Percentiles rank a stretch among this genome's conserved stretches.
Evolutionary conservation across 2,797 vertebrate species (phyloP).

Genomic region (Loris lydekkerianus): DNA sequence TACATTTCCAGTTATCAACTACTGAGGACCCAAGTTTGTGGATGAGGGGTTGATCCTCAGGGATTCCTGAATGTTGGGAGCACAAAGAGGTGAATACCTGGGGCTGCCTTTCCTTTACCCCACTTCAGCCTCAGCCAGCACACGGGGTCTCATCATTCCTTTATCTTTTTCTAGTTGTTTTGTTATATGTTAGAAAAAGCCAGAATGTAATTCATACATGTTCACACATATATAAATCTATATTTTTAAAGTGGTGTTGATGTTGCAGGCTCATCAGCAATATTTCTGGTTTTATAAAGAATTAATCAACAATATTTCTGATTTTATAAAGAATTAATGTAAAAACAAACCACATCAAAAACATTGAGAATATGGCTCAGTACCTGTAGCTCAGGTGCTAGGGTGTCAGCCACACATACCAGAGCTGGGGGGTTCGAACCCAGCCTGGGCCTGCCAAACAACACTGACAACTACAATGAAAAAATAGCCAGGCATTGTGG

Average conservation of each 20-base stretch:
- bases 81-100: not conserved
- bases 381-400: too few species aligned
- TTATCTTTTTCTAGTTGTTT: too few species aligned
- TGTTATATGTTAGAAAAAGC: too few species aligned
- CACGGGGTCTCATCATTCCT: accelerated
- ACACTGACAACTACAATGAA: too few species aligned
- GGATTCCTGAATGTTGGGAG: accelerated
- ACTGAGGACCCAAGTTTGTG: not conserved
- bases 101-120: accelerated
- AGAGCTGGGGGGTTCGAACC: too few species aligned
- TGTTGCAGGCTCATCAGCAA: not conserved
- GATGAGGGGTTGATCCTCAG: not conserved
- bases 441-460: too few species aligned
- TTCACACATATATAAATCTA: not conserved
- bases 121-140: too few species aligned
- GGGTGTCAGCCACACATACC: too few species aligned
- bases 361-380: not conserved
- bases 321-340: not conserved
- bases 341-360: not conserved
- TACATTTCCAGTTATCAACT: not conserved
- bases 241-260: not conserved
- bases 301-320: too few species aligned
- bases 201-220: too few species aligned
- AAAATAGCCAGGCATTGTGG: too few species aligned
- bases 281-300: too few species aligned